phyloP scores from a whole-genome alignment of 1,140 invertebrate genomes.

The Macrosteles quadrilineatus region DNA sequence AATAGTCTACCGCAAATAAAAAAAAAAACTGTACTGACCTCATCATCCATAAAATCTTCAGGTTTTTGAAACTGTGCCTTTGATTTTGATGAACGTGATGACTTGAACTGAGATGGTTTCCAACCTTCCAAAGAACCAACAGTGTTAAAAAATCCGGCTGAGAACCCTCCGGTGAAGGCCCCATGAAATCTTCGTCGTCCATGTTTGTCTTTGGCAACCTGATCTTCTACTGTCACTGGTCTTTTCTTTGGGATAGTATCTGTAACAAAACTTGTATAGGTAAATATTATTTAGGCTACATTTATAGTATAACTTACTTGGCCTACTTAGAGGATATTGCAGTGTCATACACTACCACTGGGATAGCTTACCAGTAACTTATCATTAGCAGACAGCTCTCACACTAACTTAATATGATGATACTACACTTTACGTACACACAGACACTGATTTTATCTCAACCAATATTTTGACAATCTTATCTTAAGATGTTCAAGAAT shows the following conservation, averaged over 20 bases:
- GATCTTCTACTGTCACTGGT: slow-evolving; percentile 81
- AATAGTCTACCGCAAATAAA: no score
- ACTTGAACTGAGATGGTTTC: slow-evolving; percentile 89
- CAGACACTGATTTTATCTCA: no score
- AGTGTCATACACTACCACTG: not conserved
- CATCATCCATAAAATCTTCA: slow-evolving; percentile 99
- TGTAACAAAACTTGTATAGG: slow-evolving; percentile 47
- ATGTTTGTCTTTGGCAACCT: slow-evolving; percentile 86
- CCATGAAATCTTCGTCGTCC: slow-evolving; percentile 95
- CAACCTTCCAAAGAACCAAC: slow-evolving; percentile 96
- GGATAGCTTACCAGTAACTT: no score
- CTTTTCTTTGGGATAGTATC: slow-evolving; percentile 79
- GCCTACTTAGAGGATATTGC: slow-evolving; percentile 19
- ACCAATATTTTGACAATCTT: no score
- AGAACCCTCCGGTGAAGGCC: slow-evolving; percentile 98
- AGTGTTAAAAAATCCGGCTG: slow-evolving; percentile 96
- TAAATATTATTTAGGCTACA: not conserved
- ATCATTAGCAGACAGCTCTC: no score
- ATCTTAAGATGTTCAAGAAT: no score
- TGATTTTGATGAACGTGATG: slow-evolving; percentile 74
- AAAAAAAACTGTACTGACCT: no score
- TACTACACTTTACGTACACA: no score
- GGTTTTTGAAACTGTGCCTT: slow-evolving; percentile 59
- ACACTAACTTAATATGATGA: no score
- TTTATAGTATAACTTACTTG: not conserved